phyloP scores from a whole-genome alignment of 1,140 invertebrate species.

The Bilobella aurantiaca region DNA sequence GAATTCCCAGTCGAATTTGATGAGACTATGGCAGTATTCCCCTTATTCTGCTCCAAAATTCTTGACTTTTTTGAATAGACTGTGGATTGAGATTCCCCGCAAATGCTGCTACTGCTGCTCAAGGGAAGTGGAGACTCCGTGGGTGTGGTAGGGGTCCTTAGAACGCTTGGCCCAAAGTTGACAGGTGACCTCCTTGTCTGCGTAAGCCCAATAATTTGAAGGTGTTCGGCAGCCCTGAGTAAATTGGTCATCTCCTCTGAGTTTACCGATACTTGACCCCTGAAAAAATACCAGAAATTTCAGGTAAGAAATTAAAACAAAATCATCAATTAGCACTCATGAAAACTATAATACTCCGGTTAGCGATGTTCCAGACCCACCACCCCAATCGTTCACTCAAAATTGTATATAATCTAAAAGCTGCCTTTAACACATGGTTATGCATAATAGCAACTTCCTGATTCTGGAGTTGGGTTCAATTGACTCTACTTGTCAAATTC shows the following conservation, averaged over 20 bases:
- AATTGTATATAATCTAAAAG: no score
- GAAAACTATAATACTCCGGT: no score
- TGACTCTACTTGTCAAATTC: no score
- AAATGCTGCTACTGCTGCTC: slow-evolving; percentile 5
- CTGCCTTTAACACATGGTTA: no score
- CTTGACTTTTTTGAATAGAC: slow-evolving; percentile 28
- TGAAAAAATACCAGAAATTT: slow-evolving; percentile 37
- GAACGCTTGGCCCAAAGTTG: slow-evolving; percentile 20
- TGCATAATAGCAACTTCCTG: no score
- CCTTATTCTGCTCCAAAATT: slow-evolving; percentile 22
- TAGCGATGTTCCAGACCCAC: no score
- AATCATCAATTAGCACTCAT: slow-evolving; percentile 33
- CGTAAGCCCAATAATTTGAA: slow-evolving; percentile 72
- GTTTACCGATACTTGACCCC: slow-evolving; percentile 86
- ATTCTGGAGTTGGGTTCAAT: no score
- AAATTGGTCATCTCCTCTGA: slow-evolving; percentile 81
- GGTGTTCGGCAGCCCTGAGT: slow-evolving; percentile 82
- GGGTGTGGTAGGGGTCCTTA: neutral
- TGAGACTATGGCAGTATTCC: neutral
- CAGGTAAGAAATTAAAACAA: neutral
- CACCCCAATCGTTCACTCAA: no score
- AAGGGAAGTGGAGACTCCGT: neutral
- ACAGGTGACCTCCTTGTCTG: slow-evolving; percentile 33
- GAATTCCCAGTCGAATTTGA: neutral
- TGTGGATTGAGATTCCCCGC: slow-evolving; percentile 2